phyloP scores from a whole-genome alignment of 2,113 vertebrate species.

The Sciurus niger region DNA sequence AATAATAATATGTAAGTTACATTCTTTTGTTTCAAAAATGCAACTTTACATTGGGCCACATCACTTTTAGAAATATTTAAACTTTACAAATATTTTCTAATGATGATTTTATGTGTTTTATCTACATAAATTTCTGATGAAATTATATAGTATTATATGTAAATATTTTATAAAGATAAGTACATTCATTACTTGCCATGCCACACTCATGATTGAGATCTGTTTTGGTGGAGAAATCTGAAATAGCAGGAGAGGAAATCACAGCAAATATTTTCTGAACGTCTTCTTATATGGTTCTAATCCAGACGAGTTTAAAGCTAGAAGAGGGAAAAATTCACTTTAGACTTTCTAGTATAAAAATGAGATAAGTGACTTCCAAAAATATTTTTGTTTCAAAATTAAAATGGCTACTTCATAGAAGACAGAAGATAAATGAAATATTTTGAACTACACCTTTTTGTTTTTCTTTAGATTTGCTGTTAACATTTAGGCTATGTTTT shows the following conservation, averaged over 20 bases:
- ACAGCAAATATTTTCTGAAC: background rate
- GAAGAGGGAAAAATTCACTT: background rate
- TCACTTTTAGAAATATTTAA: background rate
- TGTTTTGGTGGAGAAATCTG: background rate
- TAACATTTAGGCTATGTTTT: background rate
- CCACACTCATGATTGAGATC: background rate
- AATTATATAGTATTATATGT: background rate
- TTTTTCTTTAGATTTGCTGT: background rate
- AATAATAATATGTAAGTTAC: background rate
- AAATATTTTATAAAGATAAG: background rate
- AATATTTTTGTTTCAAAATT: background rate
- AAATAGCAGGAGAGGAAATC: background rate
- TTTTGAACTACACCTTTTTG: background rate
- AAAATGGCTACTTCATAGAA: background rate
- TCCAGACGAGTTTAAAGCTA: background rate
- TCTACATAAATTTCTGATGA: background rate
- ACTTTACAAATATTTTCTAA: background rate
- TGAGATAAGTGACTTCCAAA: background rate
- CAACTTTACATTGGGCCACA: background rate
- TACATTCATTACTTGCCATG: background rate
- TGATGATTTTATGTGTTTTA: background rate
- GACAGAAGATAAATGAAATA: background rate
- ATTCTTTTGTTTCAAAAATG: background rate
- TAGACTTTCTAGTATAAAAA: background rate
- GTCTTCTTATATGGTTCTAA: background rate